Base-by-base conservation (phyloP, 2,113 vertebrate genomes). In the Pavo muticus region DNA sequence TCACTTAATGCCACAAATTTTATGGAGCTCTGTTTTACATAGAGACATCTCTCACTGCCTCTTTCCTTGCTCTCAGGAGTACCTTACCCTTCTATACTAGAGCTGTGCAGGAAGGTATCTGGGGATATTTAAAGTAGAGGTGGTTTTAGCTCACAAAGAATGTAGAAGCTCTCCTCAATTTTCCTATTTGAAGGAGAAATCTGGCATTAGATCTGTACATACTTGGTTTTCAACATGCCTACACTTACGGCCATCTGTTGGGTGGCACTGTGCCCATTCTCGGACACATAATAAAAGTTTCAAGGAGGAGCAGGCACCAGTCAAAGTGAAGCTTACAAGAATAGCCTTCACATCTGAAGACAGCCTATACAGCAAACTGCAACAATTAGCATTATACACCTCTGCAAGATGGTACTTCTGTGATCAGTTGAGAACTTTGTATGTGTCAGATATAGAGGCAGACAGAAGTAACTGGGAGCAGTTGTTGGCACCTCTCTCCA, bases 171-270 rank as follows among this genome's bases (percentile, higher is more conserved):
- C 24, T 52, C 45, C 85, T 37, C 6, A 10, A 6, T 63, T 94
- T 91, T 92, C 56, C 16, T 65, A 2, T 92, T 60, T 75, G 79
- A 11, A 81, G 25, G 25, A 84, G 44, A 93, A 44, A 52, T 75
- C 80, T 95, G 77, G 87, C 77, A 90, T 85, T 87, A 87, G 63
- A 20, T 84, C 32, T 73, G 65, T 48, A 83, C n/a, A 56, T 57
- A 37, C 21, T 65, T 40, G 82, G 42, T 91, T 96, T 90, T 82
- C 72, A 83, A 9, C 13, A 23, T 89, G 68, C 72, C 84, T 83
- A 91, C 82, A 93, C 84, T 93, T 78, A 86, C 71, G 84, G 29
- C 61, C 93, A 93, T 96, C 92, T 97, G 64, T 57, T 93, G 35
- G 42, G 37, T 94, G 82, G 93, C 72, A 85, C 35, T 0, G 5